Percentiles rank a stretch among this genome's conserved stretches.
Evolutionary conservation across 2,113 vertebrate genomes (phyloP).

Genomic region (Todiramphus saurophagus): DNA sequence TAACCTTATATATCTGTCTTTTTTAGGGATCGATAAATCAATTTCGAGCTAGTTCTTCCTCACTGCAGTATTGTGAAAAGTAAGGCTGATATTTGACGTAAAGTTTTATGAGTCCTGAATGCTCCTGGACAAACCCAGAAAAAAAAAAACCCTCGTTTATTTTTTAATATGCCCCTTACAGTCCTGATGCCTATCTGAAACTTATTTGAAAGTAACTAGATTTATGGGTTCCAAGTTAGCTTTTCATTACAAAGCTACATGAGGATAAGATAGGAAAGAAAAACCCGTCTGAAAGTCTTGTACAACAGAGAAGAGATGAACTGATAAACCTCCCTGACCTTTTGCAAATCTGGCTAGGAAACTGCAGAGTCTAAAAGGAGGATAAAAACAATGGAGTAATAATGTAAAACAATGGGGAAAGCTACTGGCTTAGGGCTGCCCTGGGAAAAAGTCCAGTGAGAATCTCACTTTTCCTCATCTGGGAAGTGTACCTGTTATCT

Average conservation of each 20-base stretch:
- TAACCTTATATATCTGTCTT: slow-evolving; percentile 35
- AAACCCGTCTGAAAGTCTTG: background rate
- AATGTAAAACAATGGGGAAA: background rate
- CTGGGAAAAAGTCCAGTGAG: background rate
- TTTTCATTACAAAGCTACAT: background rate
- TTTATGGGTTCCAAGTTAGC: background rate
- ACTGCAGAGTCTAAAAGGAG: background rate
- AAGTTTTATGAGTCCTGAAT: slow-evolving; percentile 1
- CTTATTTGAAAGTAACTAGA: slow-evolving; percentile 10
- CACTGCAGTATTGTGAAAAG: slow-evolving; percentile 2
- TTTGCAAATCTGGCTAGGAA: background rate
- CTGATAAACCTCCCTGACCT: background rate
- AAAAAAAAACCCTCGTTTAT: background rate
- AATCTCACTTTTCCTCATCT: background rate
- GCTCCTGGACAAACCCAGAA: background rate
- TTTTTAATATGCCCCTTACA: background rate
- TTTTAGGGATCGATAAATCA: slow-evolving; percentile 34
- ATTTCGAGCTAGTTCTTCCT: slow-evolving; percentile 3
- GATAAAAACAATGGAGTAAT: background rate
- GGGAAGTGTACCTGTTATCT: background rate
- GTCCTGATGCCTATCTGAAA: background rate
- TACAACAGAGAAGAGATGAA: background rate
- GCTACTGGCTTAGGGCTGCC: background rate
- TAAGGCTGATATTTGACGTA: slow-evolving; percentile 12
- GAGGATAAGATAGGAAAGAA: background rate